These are phyloP conservation scores for Malurus leucopterus DNA, from an alignment of 2,797 vertebrate species.

Conservation along the genomic window DNA sequence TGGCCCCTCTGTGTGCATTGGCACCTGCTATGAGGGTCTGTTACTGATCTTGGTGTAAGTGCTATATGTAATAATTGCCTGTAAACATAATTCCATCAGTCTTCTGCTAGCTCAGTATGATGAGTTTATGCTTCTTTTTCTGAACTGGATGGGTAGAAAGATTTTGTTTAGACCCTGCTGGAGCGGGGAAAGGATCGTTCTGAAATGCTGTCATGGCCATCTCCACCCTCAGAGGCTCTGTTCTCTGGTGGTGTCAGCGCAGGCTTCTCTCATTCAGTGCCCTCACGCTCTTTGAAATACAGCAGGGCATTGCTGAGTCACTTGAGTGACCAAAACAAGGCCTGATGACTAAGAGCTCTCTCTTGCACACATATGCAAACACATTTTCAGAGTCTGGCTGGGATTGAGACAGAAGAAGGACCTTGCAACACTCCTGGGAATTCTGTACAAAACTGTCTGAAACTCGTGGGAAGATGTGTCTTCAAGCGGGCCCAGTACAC, in stretches of 20 bases:
- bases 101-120: background rate
- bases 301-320: background rate
- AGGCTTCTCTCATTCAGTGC: background rate
- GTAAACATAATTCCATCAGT: background rate
- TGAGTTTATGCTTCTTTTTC: background rate
- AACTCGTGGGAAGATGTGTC: background rate
- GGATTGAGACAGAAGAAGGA: background rate
- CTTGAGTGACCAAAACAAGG: background rate
- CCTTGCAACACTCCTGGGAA: fast-evolving
- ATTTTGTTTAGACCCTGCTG: background rate
- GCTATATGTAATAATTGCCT: background rate
- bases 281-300: background rate
- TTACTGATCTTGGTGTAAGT: background rate
- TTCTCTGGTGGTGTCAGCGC: background rate
- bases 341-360: background rate
- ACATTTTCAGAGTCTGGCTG: background rate
- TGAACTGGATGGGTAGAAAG: background rate
- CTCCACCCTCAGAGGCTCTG: background rate
- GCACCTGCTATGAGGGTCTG: background rate
- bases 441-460: background rate
- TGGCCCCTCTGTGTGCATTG: background rate
- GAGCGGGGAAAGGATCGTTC: background rate
- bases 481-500: background rate
- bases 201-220: background rate
- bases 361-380: background rate